These are phyloP conservation scores for Pseudomyrmex sp. DNA, from an alignment of 1,140 invertebrate genomes.

Conservation along the genomic window DNA sequence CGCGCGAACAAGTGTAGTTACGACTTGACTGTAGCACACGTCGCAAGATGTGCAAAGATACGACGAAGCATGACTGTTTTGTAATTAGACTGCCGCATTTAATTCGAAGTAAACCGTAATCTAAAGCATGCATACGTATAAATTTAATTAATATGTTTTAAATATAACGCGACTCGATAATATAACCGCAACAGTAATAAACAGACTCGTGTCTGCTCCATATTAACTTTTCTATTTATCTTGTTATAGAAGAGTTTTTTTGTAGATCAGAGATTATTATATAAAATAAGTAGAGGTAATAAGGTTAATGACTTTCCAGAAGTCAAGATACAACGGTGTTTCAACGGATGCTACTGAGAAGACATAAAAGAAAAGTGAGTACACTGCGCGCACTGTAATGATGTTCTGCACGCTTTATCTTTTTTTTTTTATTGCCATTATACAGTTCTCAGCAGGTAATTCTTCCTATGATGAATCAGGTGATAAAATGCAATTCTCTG, in stretches of 20 bases:
- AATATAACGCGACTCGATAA: neutral
- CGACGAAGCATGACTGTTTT: neutral
- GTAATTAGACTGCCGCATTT: slow-evolving; percentile 13
- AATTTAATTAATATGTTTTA: neutral
- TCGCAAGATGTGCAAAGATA: neutral
- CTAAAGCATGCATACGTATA: neutral
- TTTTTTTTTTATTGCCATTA: neutral
- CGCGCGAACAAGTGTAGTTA: neutral
- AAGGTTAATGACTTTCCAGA: slow-evolving; percentile 6
- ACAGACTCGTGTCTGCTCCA: too few relatives aligned
- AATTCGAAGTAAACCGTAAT: neutral
- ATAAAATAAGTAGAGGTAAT: neutral
- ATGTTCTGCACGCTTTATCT: neutral
- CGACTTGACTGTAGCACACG: neutral
- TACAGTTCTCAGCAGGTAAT: neutral
- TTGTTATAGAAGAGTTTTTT: neutral
- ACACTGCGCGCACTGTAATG: neutral
- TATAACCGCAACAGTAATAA: too few relatives aligned
- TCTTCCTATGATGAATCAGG: slow-evolving; percentile 18
- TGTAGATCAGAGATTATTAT: slow-evolving; percentile 6
- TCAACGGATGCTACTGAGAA: neutral
- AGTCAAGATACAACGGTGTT: neutral
- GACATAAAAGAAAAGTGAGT: neutral
- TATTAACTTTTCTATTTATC: slow-evolving; percentile 8
- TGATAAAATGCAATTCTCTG: slow-evolving; percentile 25